A percentile compares a stretch with the other conserved stretches of the same genome.
phyloP scores from a whole-genome alignment of 2,888 invertebrate genomes.

The Troilus luridus region DNA sequence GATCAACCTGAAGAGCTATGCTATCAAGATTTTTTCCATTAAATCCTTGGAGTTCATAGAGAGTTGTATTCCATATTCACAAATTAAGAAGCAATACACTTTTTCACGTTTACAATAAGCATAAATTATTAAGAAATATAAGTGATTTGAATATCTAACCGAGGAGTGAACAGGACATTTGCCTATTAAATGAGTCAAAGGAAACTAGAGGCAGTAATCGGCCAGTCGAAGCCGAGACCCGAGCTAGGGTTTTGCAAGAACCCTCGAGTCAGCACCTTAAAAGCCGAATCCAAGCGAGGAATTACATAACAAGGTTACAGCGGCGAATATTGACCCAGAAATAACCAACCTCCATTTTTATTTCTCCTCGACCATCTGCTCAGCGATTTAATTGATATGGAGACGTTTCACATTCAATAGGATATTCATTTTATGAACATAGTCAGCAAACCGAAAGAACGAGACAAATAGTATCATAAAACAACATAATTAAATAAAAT shows the following conservation, averaged over 20 bases:
- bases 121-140: not conserved
- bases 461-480: too few relatives aligned
- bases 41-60: too few relatives aligned
- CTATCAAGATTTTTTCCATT: too few relatives aligned
- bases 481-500: too few relatives aligned
- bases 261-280: constrained; percentile 27
- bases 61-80: too few relatives aligned
- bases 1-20: too few relatives aligned
- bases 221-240: not conserved
- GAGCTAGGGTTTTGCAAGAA: constrained; percentile 31
- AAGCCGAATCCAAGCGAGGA: constrained; percentile 16
- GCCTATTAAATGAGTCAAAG: not conserved
- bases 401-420: not conserved
- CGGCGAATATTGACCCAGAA: constrained; percentile 31
- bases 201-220: not conserved
- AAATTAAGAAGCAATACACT: not conserved
- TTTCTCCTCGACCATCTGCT: not conserved
- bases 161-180: not conserved
- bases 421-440: not conserved
- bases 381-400: not conserved
- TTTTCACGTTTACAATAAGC: not conserved
- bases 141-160: not conserved
- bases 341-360: not conserved
- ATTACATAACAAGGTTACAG: constrained; percentile 22
- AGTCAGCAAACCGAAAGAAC: too few relatives aligned